Base-by-base conservation (phyloP, 1,140 invertebrate genomes). In the Arion vulgaris region DNA sequence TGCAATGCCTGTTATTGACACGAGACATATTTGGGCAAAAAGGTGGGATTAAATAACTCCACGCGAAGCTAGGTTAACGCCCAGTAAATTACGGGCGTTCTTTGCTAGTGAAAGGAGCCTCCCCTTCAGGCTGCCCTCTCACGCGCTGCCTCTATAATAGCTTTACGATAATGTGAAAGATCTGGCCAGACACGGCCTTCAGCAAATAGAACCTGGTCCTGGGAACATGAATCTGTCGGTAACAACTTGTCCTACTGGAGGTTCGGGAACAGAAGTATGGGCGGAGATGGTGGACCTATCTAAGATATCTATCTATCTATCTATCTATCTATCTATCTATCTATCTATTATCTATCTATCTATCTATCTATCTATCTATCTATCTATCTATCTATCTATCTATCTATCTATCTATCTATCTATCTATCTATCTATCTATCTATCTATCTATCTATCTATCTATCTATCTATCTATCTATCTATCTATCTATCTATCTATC, bases 41-140 rank as follows among this genome's bases (percentile, higher is more conserved):
- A 66, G 62, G 62, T 32, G 62, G 62, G 62, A 2, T 66, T 28
- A 13, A 34, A 66, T 7, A 7, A 2, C 17, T 28, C 1, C 62
- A 57, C 11, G n/a, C 62, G 1, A 7, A 7, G 19, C n/a, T 28
- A 66, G 28, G 62, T 66, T 32, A 66, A n/a, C 62, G 62, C 62
- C 62, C 62, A 66, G 62, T 57, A 66, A 66, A 34, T 66, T 66
- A 66, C 62, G 62, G 62, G 62, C 62, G 62, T 34, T 66, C 1
- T 66, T 5, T 32, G 62, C 5, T 66, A 2, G 62, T 28, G n/a
- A 66, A 28, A 66, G 28, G 62, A 11, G 62, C 62, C 62, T 66
- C 28, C 62, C 62, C 62, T 28, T 7, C 11, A 28, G 62, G n/a
- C 62, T 66, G 62, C 62, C 62, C 28, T 66, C n/a, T 28, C 62